These are phyloP conservation scores for Galemys pyrenaicus DNA, from an alignment of 2,113 vertebrate genomes.

Conservation along the genomic window DNA sequence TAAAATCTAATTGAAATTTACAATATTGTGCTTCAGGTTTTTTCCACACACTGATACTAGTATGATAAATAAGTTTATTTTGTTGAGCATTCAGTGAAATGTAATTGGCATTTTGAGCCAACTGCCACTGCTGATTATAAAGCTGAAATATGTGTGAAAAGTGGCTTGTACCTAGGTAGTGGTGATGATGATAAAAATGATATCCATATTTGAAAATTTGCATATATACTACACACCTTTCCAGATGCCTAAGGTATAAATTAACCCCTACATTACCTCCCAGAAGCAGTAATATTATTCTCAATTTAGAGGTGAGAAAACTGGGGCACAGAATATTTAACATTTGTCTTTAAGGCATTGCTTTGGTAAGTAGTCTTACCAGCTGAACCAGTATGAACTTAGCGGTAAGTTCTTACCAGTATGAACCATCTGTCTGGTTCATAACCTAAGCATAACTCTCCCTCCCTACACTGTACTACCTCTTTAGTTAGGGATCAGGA, in stretches of 20 bases:
- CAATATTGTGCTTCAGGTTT: neutral
- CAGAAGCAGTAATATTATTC: neutral
- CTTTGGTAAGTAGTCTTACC: neutral
- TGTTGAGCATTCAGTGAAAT: neutral
- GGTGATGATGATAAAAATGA: too few relatives aligned
- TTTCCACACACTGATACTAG: neutral
- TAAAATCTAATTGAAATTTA: neutral
- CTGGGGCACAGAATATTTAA: neutral
- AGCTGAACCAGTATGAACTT: too few relatives aligned
- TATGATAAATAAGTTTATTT: neutral
- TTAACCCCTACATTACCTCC: neutral
- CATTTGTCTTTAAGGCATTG: neutral
- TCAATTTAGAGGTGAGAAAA: neutral
- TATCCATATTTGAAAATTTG: neutral
- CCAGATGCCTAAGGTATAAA: neutral
- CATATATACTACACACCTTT: neutral
- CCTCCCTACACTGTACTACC: accelerated
- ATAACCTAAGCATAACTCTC: neutral
- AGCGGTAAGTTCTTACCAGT: too few relatives aligned
- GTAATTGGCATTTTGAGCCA: neutral
- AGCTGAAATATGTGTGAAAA: neutral
- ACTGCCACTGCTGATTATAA: neutral
- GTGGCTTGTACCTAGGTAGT: neutral
- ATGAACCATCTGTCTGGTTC: too few relatives aligned
- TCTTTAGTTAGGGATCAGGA: neutral